Base-by-base conservation (phyloP, 2,888 invertebrate species). In the Drosophila nigricruria region DNA sequence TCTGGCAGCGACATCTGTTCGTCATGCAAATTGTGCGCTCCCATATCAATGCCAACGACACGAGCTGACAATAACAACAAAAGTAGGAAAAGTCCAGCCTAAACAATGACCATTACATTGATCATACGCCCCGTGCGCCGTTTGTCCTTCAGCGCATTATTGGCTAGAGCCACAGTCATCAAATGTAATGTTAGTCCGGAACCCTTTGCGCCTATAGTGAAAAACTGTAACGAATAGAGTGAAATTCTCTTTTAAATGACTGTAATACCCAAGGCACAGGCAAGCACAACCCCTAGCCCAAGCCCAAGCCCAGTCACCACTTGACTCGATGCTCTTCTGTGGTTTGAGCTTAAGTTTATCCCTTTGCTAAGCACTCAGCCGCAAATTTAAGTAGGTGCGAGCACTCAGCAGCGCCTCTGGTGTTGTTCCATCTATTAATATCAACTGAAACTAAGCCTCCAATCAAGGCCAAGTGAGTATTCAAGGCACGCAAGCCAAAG, bases 401-500 rank as follows among this genome's bases (percentile, higher is more conserved):
- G 36, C 45, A 58, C 18, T 14, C 25, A 36, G 8, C 25, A 36
- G 8, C 10, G 25, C 45, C 45, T 3, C 16, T 25, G 23, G 14
- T 18, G 38, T 9, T 9, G 32, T n/a, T n/a, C 10, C 20, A 12
- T 14, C 20, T 20, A 14, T 20, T 42, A 5, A 5, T n/a, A 47
- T 36, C 20, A 38, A 6, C 18, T 1, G 34, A 14, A 27, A 27
- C 27, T 34, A 14, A 18, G 43, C 2, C 47, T 32, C 56, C 38
- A 67, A 81, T 81, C 70, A 68, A 63, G 58, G 58, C 52, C 69
- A 58, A 25, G 71, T 71, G 64, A 70, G 66, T 81, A 83, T 84
- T 63, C 82, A 64, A 57, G 65, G 50, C 78, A 74, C 77, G 84
- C 32, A n/a, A 30, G 10, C 30, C 10, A 9, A 30, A 23, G 23